phyloP scores from a whole-genome alignment of 2,113 vertebrate species.

The Cryptomyrus ogoouensis region DNA sequence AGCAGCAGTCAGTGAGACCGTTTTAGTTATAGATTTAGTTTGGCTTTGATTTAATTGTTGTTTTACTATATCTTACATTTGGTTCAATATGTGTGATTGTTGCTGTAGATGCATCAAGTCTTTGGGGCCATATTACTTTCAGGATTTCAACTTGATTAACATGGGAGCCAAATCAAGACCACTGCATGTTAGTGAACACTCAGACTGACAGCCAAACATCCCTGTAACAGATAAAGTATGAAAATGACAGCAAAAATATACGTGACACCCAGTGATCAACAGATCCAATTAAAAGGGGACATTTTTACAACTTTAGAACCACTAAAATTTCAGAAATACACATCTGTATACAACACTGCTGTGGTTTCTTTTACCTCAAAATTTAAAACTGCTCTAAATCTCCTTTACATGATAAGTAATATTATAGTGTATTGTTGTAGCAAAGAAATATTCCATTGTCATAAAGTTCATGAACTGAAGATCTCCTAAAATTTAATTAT shows the following conservation, averaged over 20 bases:
- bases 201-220: not conserved
- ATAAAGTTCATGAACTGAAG: not conserved
- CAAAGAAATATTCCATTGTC: not conserved
- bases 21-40: not conserved
- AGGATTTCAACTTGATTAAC: not conserved
- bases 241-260: not conserved
- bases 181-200: not conserved
- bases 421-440: not conserved
- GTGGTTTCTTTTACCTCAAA: not conserved
- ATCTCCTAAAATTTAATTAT: not conserved
- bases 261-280: not conserved
- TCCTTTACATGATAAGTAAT: not conserved
- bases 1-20: constrained; percentile 27
- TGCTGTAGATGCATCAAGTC: not conserved
- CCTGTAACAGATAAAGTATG: not conserved
- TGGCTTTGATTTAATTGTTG: not conserved
- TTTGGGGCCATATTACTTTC: not conserved
- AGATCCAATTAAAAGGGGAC: not conserved
- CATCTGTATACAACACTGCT: not conserved
- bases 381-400: not conserved
- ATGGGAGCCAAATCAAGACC: not conserved
- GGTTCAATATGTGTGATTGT: not conserved
- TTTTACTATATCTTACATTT: not conserved
- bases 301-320: not conserved
- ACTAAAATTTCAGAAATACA: not conserved